phyloP scores from a whole-genome alignment of 2,113 vertebrate species.

The Crotophaga sulcirostris region DNA sequence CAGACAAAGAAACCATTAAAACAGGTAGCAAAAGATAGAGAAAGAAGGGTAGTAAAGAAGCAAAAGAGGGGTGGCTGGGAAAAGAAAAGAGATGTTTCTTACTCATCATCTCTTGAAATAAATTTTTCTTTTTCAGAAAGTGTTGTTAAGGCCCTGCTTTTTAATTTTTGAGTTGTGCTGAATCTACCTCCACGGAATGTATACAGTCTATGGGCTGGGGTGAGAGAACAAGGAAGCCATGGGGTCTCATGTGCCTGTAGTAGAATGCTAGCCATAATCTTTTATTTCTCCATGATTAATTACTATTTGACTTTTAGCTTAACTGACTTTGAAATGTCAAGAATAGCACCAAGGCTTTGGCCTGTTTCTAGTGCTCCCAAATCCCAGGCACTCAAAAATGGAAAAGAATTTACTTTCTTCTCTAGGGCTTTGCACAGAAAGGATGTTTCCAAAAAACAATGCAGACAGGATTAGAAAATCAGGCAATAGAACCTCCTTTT shows the following conservation, averaged over 20 bases:
- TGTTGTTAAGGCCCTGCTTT: not conserved
- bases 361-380: not conserved
- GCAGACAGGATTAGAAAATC: not conserved
- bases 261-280: not conserved
- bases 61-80: not conserved
- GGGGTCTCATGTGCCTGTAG: not conserved
- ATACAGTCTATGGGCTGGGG: not conserved
- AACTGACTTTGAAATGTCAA: not conserved
- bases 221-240: not conserved
- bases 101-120: not conserved
- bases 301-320: constrained; percentile 2
- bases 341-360: not conserved
- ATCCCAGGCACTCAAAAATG: not conserved
- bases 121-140: not conserved
- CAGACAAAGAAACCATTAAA: not conserved
- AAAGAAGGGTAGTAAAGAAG: not conserved
- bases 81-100: not conserved
- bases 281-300: not conserved
- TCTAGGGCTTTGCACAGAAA: not conserved
- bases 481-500: not conserved
- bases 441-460: not conserved
- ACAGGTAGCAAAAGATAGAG: not conserved
- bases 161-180: not conserved
- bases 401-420: not conserved
- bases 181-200: not conserved